phyloP scores from a whole-genome alignment of 1,140 invertebrate species.

The Drosophila triauraria region DNA sequence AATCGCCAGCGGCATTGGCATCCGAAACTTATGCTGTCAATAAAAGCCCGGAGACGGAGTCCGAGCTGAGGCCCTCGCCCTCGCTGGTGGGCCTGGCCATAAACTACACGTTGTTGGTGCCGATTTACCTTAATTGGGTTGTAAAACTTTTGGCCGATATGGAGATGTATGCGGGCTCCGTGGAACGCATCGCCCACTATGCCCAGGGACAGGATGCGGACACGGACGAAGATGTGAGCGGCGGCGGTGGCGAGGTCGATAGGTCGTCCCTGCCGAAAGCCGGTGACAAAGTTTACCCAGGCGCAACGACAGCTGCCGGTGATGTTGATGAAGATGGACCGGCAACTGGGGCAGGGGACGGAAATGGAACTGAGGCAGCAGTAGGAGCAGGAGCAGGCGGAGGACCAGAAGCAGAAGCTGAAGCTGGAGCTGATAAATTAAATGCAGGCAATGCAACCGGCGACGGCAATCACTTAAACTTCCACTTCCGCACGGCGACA shows the following conservation, averaged over 20 bases:
- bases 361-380: background rate
- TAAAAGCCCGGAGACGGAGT: slow-evolving; percentile 52
- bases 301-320: slow-evolving; percentile 76
- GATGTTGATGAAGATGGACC: slow-evolving; percentile 67
- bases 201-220: slow-evolving; percentile 48
- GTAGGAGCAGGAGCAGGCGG: slow-evolving; percentile 3
- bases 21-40: slow-evolving; percentile 72
- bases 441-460: slow-evolving; percentile 71
- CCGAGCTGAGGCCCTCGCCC: slow-evolving; percentile 86
- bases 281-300: slow-evolving; percentile 77
- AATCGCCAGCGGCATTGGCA: slow-evolving; percentile 8
- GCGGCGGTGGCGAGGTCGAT: slow-evolving; percentile 75
- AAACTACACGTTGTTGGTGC: slow-evolving; percentile 92
- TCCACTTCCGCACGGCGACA: slow-evolving; percentile 63
- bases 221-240: slow-evolving; percentile 49
- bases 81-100: slow-evolving; percentile 90
- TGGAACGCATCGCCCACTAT: slow-evolving; percentile 90
- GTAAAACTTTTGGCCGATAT: slow-evolving; percentile 92
- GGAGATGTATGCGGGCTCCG: slow-evolving; percentile 92
- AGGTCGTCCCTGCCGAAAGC: slow-evolving; percentile 59
- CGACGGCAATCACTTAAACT: slow-evolving; percentile 75
- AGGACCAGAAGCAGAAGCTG: background rate
- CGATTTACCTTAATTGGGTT: slow-evolving; percentile 93
- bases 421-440: slow-evolving; percentile 72
- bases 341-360: background rate